Evolutionary conservation across 2,888 invertebrate species (phyloP), one percentile per base, ranked within the genome.

Genomic region (Acanthosoma haemorrhoidale): DNA sequence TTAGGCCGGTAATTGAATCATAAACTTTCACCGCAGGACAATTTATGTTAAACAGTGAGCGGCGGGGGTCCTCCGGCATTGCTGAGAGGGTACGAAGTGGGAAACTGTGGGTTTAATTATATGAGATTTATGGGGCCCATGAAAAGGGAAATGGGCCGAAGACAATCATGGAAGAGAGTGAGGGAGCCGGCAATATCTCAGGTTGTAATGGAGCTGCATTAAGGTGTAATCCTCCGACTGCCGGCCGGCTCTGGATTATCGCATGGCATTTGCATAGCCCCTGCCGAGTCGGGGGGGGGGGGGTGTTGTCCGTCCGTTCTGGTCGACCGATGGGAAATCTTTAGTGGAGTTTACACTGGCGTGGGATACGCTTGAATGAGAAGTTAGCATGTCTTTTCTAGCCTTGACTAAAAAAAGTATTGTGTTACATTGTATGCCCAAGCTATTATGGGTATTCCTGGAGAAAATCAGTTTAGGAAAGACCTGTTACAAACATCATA

Each of bases 151-250:
- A 51, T 51, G 51, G 51, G 13, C 25, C 51, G 51, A 13, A 51
- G 43, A 25, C 43, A 51, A 51, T 51, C 25, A 61, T 34, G 9
- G 61, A 61, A 36, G 18, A n/a, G 51, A 36, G 9, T 8, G 32
- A 21, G 25, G 38, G 4, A 16, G 41, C n/a, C 13, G 41, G 61
- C 36, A n/a, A 61, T 61, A 61, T 36, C 61, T 61, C 61, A 61
- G 61, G 31, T 29, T 43, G 71, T 71, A 71, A 71, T 71, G 71
- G 71, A 71, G 68, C 68, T 71, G 71, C 71, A 71, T 71, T 71
- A 71, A 71, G 71, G 71, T 71, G 68, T 71, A 71, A 71, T 71
- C 71, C 71, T 71, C 57, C 4, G 59, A 34, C 36, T 36, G 36
- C 13, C 34, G 34, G 60, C 9, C 16, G 36, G 32, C n/a, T 18